These are phyloP conservation scores for Elanus axillaris DNA, from an alignment of 2,113 vertebrate genomes.

Conservation along the genomic window DNA sequence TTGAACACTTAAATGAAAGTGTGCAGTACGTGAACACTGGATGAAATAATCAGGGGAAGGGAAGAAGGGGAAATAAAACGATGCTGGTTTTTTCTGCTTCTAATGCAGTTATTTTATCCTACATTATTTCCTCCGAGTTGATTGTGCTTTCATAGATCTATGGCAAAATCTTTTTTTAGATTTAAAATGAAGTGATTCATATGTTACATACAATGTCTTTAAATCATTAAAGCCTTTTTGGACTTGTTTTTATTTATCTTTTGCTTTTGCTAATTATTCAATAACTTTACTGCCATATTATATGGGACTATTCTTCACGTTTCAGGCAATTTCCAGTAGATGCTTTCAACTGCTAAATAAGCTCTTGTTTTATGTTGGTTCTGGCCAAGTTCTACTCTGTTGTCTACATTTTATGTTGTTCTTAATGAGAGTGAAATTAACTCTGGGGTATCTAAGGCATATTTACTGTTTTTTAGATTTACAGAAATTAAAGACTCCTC, in stretches of 20 bases:
- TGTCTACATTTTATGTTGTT: neutral
- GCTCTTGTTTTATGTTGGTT: neutral
- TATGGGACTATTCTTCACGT: neutral
- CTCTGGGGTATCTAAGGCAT: neutral
- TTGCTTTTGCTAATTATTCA: neutral
- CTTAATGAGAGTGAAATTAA: constrained; percentile 6
- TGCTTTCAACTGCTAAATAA: neutral
- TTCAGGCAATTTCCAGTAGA: neutral
- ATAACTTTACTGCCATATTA: neutral
- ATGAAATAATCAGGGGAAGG: constrained; percentile 41
- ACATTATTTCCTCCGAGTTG: neutral
- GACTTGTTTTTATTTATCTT: neutral
- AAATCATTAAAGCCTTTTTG: neutral
- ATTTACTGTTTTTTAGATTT: constrained; percentile 77
- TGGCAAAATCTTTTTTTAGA: neutral
- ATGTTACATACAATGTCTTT: neutral
- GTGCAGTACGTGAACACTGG: neutral
- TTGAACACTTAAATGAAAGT: constrained; percentile 54
- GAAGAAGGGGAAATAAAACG: constrained; percentile 6
- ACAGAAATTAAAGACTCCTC: constrained; percentile 85
- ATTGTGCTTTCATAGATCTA: neutral
- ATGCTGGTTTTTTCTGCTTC: constrained; percentile 11
- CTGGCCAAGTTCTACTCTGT: neutral
- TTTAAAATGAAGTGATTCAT: neutral
- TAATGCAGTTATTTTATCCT: constrained; percentile 22